A percentile compares a stretch with the other conserved stretches of the same genome.
These are phyloP conservation scores for Hypanus sabinus DNA, from an alignment of 2,113 vertebrate species.

Conservation along the genomic window DNA sequence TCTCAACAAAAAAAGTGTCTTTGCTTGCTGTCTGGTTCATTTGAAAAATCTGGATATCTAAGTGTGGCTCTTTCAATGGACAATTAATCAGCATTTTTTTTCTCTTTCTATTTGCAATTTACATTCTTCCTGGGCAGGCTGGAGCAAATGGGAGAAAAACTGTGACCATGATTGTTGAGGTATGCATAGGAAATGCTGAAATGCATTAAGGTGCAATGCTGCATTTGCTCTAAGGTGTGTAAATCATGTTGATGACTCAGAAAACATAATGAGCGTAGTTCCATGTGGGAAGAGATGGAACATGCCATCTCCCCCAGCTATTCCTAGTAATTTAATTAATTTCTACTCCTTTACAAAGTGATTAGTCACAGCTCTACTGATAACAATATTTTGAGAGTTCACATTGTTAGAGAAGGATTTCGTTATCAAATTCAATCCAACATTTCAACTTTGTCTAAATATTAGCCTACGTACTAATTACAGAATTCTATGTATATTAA, in stretches of 20 bases:
- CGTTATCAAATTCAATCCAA: neutral
- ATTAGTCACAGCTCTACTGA: neutral
- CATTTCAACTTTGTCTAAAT: neutral
- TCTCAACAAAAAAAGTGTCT: neutral
- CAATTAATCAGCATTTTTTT: neutral
- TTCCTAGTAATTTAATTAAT: neutral
- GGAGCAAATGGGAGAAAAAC: neutral
- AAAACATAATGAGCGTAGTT: neutral
- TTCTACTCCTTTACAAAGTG: neutral
- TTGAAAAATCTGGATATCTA: neutral
- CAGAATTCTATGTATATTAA: neutral
- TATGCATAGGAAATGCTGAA: neutral
- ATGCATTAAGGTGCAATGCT: neutral
- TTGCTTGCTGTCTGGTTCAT: neutral
- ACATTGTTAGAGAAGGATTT: neutral
- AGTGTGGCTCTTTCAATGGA: neutral
- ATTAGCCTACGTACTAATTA: neutral
- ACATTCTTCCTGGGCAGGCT: neutral
- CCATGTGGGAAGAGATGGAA: neutral
- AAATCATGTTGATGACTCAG: neutral
- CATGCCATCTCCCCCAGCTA: neutral
- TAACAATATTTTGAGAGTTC: constrained; percentile 3
- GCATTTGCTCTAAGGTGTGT: neutral
- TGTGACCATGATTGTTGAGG: neutral
- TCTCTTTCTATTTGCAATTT: neutral